Evolutionary conservation across 2,797 vertebrate genomes (phyloP).

Genomic region (Muraenolepis orangiensis): DNA sequence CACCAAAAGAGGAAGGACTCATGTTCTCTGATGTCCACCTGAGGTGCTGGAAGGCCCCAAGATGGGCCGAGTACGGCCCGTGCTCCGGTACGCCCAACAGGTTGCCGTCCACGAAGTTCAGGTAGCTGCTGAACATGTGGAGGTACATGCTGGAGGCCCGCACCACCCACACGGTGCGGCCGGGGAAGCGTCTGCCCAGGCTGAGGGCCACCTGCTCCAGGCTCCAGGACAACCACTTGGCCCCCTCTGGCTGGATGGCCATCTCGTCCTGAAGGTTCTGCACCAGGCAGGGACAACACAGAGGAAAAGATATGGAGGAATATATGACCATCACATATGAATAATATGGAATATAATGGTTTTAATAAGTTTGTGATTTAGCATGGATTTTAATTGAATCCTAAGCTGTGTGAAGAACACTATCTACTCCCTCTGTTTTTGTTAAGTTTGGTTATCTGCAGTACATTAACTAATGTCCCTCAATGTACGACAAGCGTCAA

Average conservation of each 20-base stretch:
- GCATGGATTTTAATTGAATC: neutral
- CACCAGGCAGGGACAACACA: constrained; percentile 20
- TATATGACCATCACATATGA: too few species aligned
- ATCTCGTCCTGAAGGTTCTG: constrained; percentile 94
- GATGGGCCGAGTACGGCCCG: constrained; percentile 56
- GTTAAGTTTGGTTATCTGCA: too few species aligned
- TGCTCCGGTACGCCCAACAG: constrained; percentile 95
- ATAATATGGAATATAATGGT: neutral
- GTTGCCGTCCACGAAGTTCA: constrained; percentile 94
- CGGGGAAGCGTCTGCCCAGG: constrained; percentile 83
- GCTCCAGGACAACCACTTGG: constrained; percentile 88
- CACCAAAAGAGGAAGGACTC: neutral
- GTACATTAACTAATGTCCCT: too few species aligned
- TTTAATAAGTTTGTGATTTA: neutral
- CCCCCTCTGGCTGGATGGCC: constrained; percentile 84
- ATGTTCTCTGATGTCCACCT: constrained; percentile 48
- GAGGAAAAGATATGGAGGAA: neutral
- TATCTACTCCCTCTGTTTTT: too few species aligned
- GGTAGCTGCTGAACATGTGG: constrained; percentile 97
- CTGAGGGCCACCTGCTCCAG: constrained; percentile 85
- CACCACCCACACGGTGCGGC: constrained; percentile 86
- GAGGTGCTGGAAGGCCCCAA: constrained; percentile 85
- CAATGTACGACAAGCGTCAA: too few species aligned
- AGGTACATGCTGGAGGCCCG: constrained; percentile 90
- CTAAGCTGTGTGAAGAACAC: too few species aligned